Evolutionary conservation across 2,888 invertebrate species (phyloP), one percentile per base, ranked within the genome.

Genomic region (Griposia aprilina): DNA sequence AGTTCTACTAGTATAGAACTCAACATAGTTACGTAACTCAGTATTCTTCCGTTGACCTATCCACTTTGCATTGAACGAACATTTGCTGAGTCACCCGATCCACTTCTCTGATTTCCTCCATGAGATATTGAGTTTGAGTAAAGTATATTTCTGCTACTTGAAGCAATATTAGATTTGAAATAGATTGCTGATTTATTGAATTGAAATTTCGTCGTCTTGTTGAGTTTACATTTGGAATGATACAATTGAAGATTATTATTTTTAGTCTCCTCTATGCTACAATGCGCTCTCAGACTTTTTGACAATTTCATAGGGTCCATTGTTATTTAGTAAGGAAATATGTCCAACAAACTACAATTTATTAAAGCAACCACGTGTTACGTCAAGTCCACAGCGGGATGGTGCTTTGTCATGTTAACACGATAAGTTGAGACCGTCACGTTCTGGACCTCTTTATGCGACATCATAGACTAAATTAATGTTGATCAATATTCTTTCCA

Each of bases 31-130:
- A 50, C 30, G n/a, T 63, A 78, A 68, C 23, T 48, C 20, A 30
- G 23, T 57, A 71, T 57, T 71, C 45, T 63, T 52, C 36, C 11
- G 41, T 78, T 62, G 66, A 67, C 67, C 60, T 30, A 48, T 70
- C 65, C 26, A 78, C 57, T 81, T 78, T 83, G 60, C 65, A 78
- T 63, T 45, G 57, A 72, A 55, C 2, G 59, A 75, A 66, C 23
- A 71, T 67, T 36, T 83, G 45, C 72, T 63, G 55, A 81, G 26
- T 81, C 67, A 68, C 67, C 5, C 62, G 78, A 68, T 78, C 45
- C 78, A 78, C 78, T 83, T 78, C 70, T 62, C 41, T 50, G 70
- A 81, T 83, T 83, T 66, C 26, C 52, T 60, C 20, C 52, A 26
- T 45, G 20, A 81, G 15, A 63, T 81, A 59, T 52, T 52, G 52